Base-by-base conservation (phyloP, 2,113 vertebrate genomes). In the Myotis brandtii region DNA sequence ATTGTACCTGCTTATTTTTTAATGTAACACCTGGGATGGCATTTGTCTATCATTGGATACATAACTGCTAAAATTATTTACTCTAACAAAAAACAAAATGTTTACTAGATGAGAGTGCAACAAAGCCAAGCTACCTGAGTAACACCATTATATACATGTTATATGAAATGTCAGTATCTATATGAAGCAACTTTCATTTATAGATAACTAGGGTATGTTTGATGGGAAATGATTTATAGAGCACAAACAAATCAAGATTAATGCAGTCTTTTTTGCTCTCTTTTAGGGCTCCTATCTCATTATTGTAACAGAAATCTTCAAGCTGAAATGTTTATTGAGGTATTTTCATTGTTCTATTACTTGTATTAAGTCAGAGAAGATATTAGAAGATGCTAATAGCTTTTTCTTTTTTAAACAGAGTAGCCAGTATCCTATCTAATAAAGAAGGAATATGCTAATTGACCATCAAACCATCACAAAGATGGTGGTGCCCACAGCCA, bases 21-120 rank as follows among this genome's bases (percentile, higher is more conserved):
- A 64, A 59, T 30, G 10, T 30, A 98, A 75, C 34, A 96, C 66
- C 93, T 97, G 81, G 62, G 30, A 66, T 82, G 69, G 4, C 40
- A 52, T 92, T 98, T 97, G 37, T 67, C 85, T 67, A 54, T 4
- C 59, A 84, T 0, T 46, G 40, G 4, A 64, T 48, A 3, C 27
- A 34, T 66, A 62, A 85, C 85, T 62, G 10, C 1, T 94, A 85
- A 96, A 93, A 48, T 52, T 95, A 59, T 67, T 91, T 88, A 93
- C 43, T 37, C 7, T 76, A 93, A 94, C 17, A 82, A 95, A 73
- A 92, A 12, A 8, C 3, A 84, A 93, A 96, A 77, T 69, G 7
- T 83, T 25, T 50, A 69, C n/a, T 79, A 86, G 37, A 43, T 73
- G 14, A 37, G 3, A 66, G 18, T 34, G 7, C 10, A 69, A 93